phyloP scores from a whole-genome alignment of 1,140 invertebrate genomes.

The Hyposmocoma kahamanoa region DNA sequence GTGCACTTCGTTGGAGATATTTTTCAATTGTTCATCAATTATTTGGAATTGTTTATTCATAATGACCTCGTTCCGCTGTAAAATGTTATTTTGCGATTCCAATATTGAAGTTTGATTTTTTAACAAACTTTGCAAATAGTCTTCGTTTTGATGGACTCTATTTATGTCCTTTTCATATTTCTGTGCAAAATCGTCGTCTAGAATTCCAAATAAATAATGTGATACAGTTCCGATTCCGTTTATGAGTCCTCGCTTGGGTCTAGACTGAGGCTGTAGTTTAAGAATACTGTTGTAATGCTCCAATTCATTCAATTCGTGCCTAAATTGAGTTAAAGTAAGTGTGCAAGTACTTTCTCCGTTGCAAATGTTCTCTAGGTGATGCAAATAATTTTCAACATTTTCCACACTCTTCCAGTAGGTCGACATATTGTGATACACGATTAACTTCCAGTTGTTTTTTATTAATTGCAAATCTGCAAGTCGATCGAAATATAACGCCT shows the following conservation, averaged over 20 bases:
- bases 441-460: slow-evolving; percentile 22
- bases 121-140: slow-evolving; percentile 14
- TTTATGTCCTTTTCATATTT: slow-evolving; percentile 19
- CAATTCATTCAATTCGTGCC: slow-evolving; percentile 16
- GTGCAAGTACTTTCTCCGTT: not conserved
- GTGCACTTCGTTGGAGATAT: not conserved
- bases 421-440: slow-evolving; percentile 20
- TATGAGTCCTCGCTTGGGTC: slow-evolving; percentile 16
- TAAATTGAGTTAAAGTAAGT: slow-evolving; percentile 9
- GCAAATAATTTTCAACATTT: slow-evolving; percentile 4
- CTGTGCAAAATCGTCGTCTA: slow-evolving; percentile 18
- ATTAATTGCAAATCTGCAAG: slow-evolving; percentile 17
- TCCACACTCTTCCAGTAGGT: slow-evolving; percentile 13
- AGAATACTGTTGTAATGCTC: slow-evolving; percentile 16
- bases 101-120: slow-evolving; percentile 20
- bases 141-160: slow-evolving; percentile 14
- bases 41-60: slow-evolving; percentile 21
- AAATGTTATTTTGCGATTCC: slow-evolving; percentile 17
- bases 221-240: slow-evolving; percentile 19
- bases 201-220: slow-evolving; percentile 17
- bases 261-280: not conserved
- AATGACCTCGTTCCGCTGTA: slow-evolving; percentile 14
- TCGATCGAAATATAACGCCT: slow-evolving; percentile 12
- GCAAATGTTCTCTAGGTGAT: not conserved
- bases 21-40: slow-evolving; percentile 11